phyloP scores from a whole-genome alignment of 35 echinoderm and acorn worm genomes.

The Apostichopus californicus region DNA sequence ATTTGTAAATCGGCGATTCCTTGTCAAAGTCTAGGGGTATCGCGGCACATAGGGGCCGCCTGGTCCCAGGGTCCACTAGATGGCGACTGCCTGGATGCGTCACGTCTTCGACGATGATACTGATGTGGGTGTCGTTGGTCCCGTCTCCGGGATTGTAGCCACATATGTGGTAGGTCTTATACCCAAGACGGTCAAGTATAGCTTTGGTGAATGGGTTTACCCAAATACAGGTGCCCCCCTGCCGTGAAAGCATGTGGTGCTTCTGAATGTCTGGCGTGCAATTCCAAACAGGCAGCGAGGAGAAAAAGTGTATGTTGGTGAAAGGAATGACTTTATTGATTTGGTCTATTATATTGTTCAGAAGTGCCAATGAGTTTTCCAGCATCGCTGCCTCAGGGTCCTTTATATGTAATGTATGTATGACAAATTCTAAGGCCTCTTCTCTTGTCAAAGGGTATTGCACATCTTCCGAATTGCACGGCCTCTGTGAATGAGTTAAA shows the following conservation, averaged over 20 bases:
- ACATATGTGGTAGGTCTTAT: slow-evolving; percentile 25
- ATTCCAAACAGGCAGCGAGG: background rate
- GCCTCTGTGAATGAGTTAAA: background rate
- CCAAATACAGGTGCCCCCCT: slow-evolving; percentile 39
- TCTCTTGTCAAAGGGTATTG: slow-evolving; percentile 35
- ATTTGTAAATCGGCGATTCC: slow-evolving; percentile 20
- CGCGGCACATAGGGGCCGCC: slow-evolving; percentile 13
- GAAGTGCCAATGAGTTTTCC: background rate
- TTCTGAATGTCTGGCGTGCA: background rate
- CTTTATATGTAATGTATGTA: background rate
- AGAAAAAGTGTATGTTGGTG: slow-evolving; percentile 46
- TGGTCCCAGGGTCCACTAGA: slow-evolving; percentile 34
- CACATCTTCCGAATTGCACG: background rate
- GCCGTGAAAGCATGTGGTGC: background rate
- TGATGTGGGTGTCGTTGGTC: slow-evolving; percentile 17
- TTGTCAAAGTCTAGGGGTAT: slow-evolving; percentile 52
- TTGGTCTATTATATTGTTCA: background rate
- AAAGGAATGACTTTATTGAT: slow-evolving; percentile 16
- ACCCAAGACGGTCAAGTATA: background rate
- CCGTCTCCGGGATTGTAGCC: slow-evolving; percentile 17
- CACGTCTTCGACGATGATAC: slow-evolving; percentile 23
- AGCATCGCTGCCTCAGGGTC: background rate
- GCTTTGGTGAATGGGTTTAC: slow-evolving; percentile 44
- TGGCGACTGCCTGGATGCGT: slow-evolving; percentile 28
- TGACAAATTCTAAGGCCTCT: slow-evolving; percentile 17